Conservation (phyloP, 1,140 invertebrate species). For the Diabrotica virgifera region DNA sequence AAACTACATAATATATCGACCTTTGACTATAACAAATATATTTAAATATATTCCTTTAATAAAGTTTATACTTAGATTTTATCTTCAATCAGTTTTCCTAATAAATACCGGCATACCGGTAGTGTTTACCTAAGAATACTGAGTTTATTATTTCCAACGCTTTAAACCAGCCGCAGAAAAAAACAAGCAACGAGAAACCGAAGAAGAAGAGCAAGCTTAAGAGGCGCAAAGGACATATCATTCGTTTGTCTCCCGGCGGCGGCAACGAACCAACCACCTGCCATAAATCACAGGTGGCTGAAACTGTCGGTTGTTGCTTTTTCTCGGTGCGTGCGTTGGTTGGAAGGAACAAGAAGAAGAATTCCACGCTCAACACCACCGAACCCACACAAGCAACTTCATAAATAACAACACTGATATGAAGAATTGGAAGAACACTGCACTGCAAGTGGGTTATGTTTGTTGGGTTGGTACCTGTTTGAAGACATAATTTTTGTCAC, state of each 20-base stretch:
- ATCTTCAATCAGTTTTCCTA: too few species aligned
- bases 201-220: not conserved
- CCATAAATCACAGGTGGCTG: not conserved
- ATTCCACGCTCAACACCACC: not conserved
- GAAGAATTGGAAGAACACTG: not conserved
- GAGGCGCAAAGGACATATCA: not conserved
- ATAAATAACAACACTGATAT: not conserved
- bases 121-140: too few species aligned
- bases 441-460: not conserved
- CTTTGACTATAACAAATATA: too few species aligned
- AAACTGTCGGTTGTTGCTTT: not conserved
- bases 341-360: slow-evolving; percentile 1
- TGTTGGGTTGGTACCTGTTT: too few species aligned
- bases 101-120: too few species aligned
- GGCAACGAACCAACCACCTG: not conserved
- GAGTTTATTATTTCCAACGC: too few species aligned
- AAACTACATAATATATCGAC: too few species aligned
- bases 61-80: too few species aligned
- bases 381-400: not conserved
- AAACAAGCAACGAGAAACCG: not conserved
- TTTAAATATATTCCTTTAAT: too few species aligned
- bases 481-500: too few species aligned
- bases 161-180: not conserved
- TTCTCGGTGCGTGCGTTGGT: not conserved
- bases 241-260: slow-evolving; percentile 1